A percentile compares a stretch with the other conserved stretches of the same genome.
These are phyloP conservation scores for Origma solitaria DNA, from an alignment of 2,113 vertebrate species.

Conservation along the genomic window DNA sequence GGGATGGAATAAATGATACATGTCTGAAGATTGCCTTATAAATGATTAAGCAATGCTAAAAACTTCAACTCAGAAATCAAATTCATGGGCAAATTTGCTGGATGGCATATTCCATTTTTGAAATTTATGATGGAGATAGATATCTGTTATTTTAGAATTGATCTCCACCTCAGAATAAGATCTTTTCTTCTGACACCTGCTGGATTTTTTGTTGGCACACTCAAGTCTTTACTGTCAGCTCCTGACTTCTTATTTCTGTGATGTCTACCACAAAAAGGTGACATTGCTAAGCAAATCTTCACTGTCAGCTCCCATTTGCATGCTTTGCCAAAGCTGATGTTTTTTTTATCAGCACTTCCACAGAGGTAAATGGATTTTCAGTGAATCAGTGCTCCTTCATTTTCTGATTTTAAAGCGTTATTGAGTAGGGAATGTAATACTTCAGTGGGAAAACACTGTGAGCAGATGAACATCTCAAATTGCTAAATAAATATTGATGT, in stretches of 20 bases:
- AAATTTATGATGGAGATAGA: conserved; percentile 63
- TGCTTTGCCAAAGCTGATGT: background rate
- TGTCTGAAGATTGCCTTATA: conserved; percentile 60
- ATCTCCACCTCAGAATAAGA: background rate
- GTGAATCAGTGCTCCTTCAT: background rate
- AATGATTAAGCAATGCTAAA: conserved; percentile 63
- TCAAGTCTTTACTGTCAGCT: background rate
- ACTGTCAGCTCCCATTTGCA: background rate
- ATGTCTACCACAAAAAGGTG: background rate
- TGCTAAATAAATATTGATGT: conserved; percentile 34
- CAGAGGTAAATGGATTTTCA: background rate
- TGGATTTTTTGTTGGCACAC: background rate
- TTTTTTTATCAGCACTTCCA: background rate
- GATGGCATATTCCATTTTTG: conserved; percentile 56
- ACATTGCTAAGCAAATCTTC: background rate
- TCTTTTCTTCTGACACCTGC: conserved; percentile 18
- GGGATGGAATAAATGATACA: conserved; percentile 59
- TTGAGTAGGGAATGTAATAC: background rate
- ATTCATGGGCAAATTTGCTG: conserved; percentile 42
- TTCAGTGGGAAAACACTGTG: background rate
- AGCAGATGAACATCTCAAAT: conserved; percentile 13
- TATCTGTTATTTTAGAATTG: conserved; percentile 63
- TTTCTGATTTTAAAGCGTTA: background rate
- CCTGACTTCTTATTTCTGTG: background rate
- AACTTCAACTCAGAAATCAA: conserved; percentile 59